phyloP scores from a whole-genome alignment of 1,140 invertebrate genomes.

The Chrysomallon squamiferum region DNA sequence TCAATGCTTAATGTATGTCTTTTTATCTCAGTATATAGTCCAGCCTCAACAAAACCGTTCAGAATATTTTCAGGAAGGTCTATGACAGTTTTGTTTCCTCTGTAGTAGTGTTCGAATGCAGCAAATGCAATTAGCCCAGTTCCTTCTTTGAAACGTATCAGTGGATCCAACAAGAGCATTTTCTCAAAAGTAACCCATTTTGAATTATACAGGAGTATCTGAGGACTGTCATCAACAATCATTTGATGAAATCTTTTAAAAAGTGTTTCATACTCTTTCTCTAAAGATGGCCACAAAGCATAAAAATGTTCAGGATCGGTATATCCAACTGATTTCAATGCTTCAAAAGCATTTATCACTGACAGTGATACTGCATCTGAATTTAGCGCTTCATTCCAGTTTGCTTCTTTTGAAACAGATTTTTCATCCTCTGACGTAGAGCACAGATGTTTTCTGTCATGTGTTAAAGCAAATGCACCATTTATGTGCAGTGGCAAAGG shows the following conservation, averaged over 20 bases:
- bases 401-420: constrained; percentile 1
- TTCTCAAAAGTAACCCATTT: constrained; percentile 2
- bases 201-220: neutral
- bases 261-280: neutral
- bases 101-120: constrained; percentile 9
- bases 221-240: neutral
- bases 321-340: neutral
- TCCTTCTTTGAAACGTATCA: neutral
- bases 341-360: constrained; percentile 2
- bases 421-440: constrained; percentile 26
- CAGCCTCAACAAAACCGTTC: neutral
- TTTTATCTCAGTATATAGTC: neutral
- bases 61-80: constrained; percentile 6
- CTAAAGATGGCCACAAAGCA: constrained; percentile 6
- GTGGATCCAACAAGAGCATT: neutral
- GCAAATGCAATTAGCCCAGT: constrained; percentile 5
- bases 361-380: constrained; percentile 5
- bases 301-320: constrained; percentile 1
- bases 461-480: constrained; percentile 36
- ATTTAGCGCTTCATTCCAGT: constrained; percentile 43
- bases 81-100: neutral
- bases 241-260: constrained; percentile 2
- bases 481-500: constrained; percentile 35
- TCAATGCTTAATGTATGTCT: neutral
- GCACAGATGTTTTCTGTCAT: constrained; percentile 24